Conservation (phyloP, 1,140 invertebrate genomes). For the Theocolax elegans region DNA sequence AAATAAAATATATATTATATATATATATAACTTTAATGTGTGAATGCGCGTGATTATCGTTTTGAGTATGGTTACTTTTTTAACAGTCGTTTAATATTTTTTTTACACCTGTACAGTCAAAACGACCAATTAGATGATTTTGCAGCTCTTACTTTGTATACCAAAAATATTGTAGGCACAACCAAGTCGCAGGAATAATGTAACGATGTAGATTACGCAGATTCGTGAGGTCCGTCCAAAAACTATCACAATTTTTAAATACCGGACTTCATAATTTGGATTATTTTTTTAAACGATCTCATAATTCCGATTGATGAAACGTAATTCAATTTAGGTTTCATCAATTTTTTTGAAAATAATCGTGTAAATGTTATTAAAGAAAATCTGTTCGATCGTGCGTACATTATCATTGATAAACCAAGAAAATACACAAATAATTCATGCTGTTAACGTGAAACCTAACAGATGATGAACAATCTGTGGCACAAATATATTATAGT, state of each 20-base stretch:
- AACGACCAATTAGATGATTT: conserved; percentile 36
- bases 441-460: not conserved
- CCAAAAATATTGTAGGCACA: not conserved
- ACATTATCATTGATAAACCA: conserved; percentile 11
- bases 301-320: not conserved
- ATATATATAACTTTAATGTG: no score
- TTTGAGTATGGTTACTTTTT: no score
- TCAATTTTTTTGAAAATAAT: not conserved
- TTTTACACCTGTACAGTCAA: conserved; percentile 29
- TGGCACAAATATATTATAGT: conserved; percentile 31
- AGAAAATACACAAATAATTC: not conserved
- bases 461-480: conserved; percentile 22
- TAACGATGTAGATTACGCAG: conserved; percentile 21
- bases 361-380: not conserved
- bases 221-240: conserved; percentile 40
- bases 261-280: conserved; percentile 10
- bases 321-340: not conserved
- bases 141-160: conserved; percentile 10
- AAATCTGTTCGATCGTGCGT: conserved; percentile 20
- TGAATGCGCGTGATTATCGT: no score
- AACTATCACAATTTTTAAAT: conserved; percentile 8
- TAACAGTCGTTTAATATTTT: not conserved
- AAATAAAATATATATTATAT: no score
- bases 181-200: not conserved
- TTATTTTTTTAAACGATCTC: conserved; percentile 36